These are phyloP conservation scores for Euproctis similis DNA, from an alignment of 2,888 invertebrate genomes.

Conservation along the genomic window DNA sequence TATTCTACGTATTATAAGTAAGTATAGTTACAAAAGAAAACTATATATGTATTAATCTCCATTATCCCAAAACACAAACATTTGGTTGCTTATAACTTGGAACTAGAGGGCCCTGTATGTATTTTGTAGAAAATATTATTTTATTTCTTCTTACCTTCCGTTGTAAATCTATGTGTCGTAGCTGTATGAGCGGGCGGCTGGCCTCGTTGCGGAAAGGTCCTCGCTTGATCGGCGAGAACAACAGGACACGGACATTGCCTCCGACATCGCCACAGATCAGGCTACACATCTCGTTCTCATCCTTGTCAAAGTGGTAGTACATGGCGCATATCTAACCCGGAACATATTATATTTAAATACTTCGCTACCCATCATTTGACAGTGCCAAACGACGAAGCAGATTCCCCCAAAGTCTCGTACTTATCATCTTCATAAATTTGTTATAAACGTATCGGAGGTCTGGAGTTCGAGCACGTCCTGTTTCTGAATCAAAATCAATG, in stretches of 20 bases:
- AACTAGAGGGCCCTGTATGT: not conserved
- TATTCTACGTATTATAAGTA: too few species aligned
- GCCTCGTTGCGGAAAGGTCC: conserved; percentile 83
- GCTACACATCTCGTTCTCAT: conserved; percentile 75
- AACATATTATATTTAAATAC: too few species aligned
- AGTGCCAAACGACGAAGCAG: too few species aligned
- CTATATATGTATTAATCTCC: too few species aligned
- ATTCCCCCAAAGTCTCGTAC: too few species aligned
- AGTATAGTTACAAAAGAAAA: too few species aligned
- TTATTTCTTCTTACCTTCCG: conserved; percentile 40
- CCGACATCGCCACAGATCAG: conserved; percentile 84
- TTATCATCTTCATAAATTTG: too few species aligned
- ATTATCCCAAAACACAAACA: too few species aligned
- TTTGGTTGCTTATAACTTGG: not conserved
- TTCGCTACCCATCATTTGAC: too few species aligned
- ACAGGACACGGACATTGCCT: conserved; percentile 80
- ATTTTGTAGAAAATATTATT: not conserved
- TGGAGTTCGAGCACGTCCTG: too few species aligned
- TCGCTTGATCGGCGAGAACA: conserved; percentile 77
- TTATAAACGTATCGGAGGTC: too few species aligned
- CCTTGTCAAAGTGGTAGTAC: conserved; percentile 77
- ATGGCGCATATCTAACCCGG: conserved; percentile 60
- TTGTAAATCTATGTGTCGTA: conserved; percentile 76
- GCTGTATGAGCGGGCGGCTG: conserved; percentile 74
- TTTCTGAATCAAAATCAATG: too few species aligned